Base-by-base conservation (phyloP, 2,888 invertebrate genomes). In the Bembecia ichneumoniformis region DNA sequence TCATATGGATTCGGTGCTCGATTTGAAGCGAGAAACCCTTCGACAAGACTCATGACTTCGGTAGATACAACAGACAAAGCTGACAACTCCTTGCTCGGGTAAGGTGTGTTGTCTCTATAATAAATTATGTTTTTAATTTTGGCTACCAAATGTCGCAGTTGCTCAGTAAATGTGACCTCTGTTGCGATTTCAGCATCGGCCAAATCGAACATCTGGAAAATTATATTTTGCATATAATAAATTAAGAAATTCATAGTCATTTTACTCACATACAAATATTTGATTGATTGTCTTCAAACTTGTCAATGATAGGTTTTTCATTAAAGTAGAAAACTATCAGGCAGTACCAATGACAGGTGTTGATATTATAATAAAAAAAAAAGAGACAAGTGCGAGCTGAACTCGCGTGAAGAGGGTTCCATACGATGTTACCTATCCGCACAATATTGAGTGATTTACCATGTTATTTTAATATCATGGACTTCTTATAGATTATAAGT, bases 101-200 rank as follows among this genome's bases (percentile, higher is more conserved):
- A 84, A 5, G 81, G 75, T 15, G 80, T 75, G 55, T 81, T 81
- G 50, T 79, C 82, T 63, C 78, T 70, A 56, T 84, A 87, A 53
- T 83, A 79, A 53, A 83, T 77, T 9, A 83, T 83, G 51, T 87
- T 87, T 61, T 87, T 87, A 47, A 88, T 84, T 64, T 87, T 87
- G 0, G 82, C 76, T n/a, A 87, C 80, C 47, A 87, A 65, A 61
- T 84, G 80, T 17, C 87, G 87, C 47, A 93, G 82, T 55, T 91
- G 90, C 70, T 92, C 90, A 16, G 91, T 91, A 68, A 92, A 93
- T 52, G 88, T 87, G n/a, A 93, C 89, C 74, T 93, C 92, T 0
- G 88, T 88, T 47, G 91, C 90, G 20, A 93, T 78, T 63, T 88
- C 87, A 5, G 90, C 90, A 55, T 91, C 89, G 49, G 91, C 88